Conservation (phyloP, 2,113 vertebrate genomes). For the Atractosteus spatula region DNA sequence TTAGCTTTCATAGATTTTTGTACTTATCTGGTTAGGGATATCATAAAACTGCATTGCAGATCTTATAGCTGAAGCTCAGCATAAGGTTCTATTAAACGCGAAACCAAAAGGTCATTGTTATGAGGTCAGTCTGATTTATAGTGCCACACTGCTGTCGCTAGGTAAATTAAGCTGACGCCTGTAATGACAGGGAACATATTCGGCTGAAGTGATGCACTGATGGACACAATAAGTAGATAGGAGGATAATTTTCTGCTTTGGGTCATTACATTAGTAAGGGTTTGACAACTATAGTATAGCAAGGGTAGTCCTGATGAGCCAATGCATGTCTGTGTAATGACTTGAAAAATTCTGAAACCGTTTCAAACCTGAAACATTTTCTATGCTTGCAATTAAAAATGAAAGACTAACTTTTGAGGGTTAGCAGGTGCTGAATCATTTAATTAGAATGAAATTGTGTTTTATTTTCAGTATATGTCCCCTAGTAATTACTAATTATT, state of each 20-base stretch:
- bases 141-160: slow-evolving; percentile 28
- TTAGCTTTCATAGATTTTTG: slow-evolving; percentile 34
- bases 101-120: slow-evolving; percentile 34
- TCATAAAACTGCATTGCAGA: slow-evolving; percentile 34
- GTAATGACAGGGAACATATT: no score
- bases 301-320: slow-evolving; percentile 16
- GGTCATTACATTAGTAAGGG: slow-evolving; percentile 38
- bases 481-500: no score
- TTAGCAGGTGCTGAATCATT: no score
- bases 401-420: no score
- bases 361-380: no score
- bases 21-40: slow-evolving; percentile 28
- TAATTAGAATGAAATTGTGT: no score
- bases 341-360: no score
- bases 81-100: slow-evolving; percentile 18
- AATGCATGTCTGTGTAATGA: no score
- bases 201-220: slow-evolving; percentile 27
- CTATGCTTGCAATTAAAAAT: no score
- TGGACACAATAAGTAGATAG: slow-evolving; percentile 21
- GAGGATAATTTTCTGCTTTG: slow-evolving; percentile 29
- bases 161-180: slow-evolving; percentile 29
- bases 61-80: slow-evolving; percentile 28
- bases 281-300: slow-evolving; percentile 42
- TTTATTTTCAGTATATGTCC: no score
- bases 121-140: slow-evolving; percentile 38